phyloP scores from a whole-genome alignment of 2,113 vertebrate species.

The Genyomyrus donnyi region DNA sequence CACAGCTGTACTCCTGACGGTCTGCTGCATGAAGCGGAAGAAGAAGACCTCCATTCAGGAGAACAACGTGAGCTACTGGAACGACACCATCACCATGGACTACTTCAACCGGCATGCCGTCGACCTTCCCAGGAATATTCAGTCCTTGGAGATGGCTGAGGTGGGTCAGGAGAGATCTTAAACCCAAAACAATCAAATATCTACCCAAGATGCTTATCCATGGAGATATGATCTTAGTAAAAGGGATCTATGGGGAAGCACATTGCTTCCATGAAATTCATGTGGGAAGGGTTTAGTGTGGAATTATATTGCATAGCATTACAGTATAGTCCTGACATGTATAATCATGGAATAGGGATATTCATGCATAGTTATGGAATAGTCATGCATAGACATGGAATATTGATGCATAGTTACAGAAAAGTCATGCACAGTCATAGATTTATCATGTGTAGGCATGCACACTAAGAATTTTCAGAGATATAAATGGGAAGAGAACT shows the following conservation, averaged over 20 bases:
- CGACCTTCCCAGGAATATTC: conserved; percentile 89
- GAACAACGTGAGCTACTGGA: conserved; percentile 98
- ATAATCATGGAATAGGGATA: neutral
- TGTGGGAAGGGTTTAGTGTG: neutral
- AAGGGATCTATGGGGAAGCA: neutral
- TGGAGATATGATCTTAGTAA: neutral
- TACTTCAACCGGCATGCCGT: conserved; percentile 96
- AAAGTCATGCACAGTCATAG: neutral
- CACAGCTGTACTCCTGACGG: conserved; percentile 85
- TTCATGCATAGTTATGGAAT: neutral
- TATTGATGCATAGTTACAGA: neutral
- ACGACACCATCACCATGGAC: conserved; percentile 98
- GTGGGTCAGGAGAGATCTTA: conserved; percentile 48
- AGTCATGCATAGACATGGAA: neutral
- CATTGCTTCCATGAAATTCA: neutral
- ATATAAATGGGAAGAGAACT: neutral
- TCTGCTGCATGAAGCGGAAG: conserved; percentile 92
- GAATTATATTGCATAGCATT: neutral
- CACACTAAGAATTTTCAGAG: neutral
- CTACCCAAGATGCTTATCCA: neutral
- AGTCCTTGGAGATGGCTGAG: conserved; percentile 88
- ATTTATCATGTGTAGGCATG: neutral
- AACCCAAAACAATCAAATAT: neutral
- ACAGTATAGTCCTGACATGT: neutral
- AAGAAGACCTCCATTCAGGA: conserved; percentile 90